A percentile compares a stretch with the other conserved stretches of the same genome.
Evolutionary conservation across 1,140 invertebrate genomes (phyloP).

Genomic region (Drosophila leontia): DNA sequence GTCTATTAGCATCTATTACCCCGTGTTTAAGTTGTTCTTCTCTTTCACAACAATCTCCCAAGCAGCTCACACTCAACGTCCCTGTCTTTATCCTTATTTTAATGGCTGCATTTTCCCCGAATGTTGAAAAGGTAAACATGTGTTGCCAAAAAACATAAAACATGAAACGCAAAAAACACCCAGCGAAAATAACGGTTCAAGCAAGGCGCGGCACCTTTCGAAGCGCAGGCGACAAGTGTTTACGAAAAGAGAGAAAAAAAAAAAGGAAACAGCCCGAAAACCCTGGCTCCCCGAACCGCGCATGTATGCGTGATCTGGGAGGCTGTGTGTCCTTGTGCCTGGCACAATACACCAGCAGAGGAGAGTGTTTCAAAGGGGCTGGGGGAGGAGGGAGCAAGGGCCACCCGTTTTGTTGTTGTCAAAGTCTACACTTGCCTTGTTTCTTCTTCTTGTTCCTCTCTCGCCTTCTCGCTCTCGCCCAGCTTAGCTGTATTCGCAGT

Average conservation of each 20-base stretch:
- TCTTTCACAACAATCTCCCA: slow-evolving; percentile 13
- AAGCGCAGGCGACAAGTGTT: slow-evolving; percentile 63
- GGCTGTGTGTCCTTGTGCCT: slow-evolving; percentile 74
- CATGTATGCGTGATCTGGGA: slow-evolving; percentile 37
- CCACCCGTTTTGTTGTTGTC: slow-evolving; percentile 73
- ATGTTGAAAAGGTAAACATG: slow-evolving; percentile 51
- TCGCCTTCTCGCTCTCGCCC: slow-evolving; percentile 23
- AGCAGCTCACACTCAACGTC: background rate
- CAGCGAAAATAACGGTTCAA: slow-evolving; percentile 41
- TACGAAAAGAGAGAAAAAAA: slow-evolving; percentile 59
- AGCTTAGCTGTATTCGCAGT: slow-evolving; percentile 12
- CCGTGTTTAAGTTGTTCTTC: background rate
- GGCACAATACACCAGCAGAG: slow-evolving; percentile 54
- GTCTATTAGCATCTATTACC: background rate
- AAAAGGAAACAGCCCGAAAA: slow-evolving; percentile 29
- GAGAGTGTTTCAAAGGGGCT: background rate
- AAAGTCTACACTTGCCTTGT: slow-evolving; percentile 73
- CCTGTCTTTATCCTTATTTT: background rate
- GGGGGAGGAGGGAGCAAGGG: slow-evolving; percentile 6
- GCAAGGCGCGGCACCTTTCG: slow-evolving; percentile 57
- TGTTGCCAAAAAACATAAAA: slow-evolving; percentile 53
- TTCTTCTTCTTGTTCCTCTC: slow-evolving; percentile 37
- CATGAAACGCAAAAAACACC: slow-evolving; percentile 13
- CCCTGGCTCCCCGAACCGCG: slow-evolving; percentile 28
- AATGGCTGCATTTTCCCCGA: slow-evolving; percentile 11